These are phyloP conservation scores for Urocolius indicus DNA, from an alignment of 2,113 vertebrate species.

Conservation along the genomic window DNA sequence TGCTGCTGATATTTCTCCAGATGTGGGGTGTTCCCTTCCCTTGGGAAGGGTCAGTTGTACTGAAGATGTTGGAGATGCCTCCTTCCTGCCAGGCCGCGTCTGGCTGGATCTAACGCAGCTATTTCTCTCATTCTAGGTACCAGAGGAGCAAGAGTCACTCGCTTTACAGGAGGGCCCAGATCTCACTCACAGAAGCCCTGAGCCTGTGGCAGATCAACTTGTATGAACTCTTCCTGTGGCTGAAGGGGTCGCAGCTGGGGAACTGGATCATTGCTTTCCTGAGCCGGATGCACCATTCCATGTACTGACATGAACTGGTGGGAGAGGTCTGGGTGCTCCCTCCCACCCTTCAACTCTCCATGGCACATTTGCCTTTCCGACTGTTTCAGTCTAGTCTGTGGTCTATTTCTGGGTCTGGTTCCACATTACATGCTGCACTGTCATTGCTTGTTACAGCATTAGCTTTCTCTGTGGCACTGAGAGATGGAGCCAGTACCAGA, in stretches of 20 bases:
- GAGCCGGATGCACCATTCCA: slow-evolving; percentile 65
- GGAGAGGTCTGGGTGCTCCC: not conserved
- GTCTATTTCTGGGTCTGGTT: not conserved
- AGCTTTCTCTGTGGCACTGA: not conserved
- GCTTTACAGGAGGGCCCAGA: slow-evolving; percentile 76
- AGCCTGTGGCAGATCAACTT: slow-evolving; percentile 85
- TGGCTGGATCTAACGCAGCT: not conserved
- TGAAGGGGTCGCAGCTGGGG: slow-evolving; percentile 78
- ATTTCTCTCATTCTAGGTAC: slow-evolving; percentile 79
- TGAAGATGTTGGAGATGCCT: not conserved
- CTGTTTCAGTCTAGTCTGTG: not conserved
- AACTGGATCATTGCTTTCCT: slow-evolving; percentile 80
- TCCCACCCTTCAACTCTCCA: not conserved
- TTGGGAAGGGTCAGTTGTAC: not conserved
- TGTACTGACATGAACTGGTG: slow-evolving; percentile 32
- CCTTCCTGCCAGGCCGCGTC: not conserved
- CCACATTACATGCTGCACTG: not conserved
- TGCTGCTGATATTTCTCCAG: not conserved
- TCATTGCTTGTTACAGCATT: not conserved
- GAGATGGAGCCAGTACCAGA: not conserved
- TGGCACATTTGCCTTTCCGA: slow-evolving; percentile 1
- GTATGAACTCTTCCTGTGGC: slow-evolving; percentile 84
- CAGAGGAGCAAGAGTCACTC: slow-evolving; percentile 82
- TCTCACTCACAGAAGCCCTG: slow-evolving; percentile 82
- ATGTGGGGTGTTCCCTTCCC: not conserved